These are phyloP conservation scores for Hippocampus kuda DNA, from an alignment of 2,797 vertebrate species.

Conservation along the genomic window DNA sequence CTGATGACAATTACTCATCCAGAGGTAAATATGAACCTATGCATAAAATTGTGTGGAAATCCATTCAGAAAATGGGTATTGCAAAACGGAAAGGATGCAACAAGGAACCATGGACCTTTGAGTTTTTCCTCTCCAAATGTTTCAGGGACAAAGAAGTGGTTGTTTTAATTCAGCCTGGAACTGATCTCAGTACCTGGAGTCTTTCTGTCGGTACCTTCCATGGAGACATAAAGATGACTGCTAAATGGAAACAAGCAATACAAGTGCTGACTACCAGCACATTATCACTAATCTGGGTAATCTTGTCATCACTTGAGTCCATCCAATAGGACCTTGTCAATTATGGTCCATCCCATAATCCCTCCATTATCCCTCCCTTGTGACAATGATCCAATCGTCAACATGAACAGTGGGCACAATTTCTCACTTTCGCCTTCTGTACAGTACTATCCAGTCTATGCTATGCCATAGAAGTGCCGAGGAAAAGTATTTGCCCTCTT, in stretches of 20 bases:
- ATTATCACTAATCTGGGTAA: slow-evolving; percentile 44
- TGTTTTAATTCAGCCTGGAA: neutral
- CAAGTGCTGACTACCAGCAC: slow-evolving; percentile 28
- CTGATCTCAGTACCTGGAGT: neutral
- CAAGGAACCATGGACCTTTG: neutral
- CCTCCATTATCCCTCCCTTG: slow-evolving; percentile 23
- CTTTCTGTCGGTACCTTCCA: neutral
- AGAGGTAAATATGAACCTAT: neutral
- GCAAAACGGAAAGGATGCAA: neutral
- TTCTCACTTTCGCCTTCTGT: neutral
- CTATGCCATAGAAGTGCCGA: too few species aligned
- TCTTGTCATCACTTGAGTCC: slow-evolving; percentile 36
- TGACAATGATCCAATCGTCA: slow-evolving; percentile 1
- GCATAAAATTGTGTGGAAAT: neutral
- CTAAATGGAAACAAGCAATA: slow-evolving; percentile 10
- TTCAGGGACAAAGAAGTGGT: neutral
- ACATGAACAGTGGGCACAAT: neutral
- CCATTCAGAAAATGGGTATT: neutral
- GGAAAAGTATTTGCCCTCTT: too few species aligned
- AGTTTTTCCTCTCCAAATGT: neutral
- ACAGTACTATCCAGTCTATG: too few species aligned
- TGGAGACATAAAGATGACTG: neutral
- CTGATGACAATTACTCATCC: neutral
- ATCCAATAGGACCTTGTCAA: slow-evolving; percentile 28
- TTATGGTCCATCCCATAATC: slow-evolving; percentile 37